Evolutionary conservation across 2,113 vertebrate genomes (phyloP).

Genomic region (Zootoca vivipara): DNA sequence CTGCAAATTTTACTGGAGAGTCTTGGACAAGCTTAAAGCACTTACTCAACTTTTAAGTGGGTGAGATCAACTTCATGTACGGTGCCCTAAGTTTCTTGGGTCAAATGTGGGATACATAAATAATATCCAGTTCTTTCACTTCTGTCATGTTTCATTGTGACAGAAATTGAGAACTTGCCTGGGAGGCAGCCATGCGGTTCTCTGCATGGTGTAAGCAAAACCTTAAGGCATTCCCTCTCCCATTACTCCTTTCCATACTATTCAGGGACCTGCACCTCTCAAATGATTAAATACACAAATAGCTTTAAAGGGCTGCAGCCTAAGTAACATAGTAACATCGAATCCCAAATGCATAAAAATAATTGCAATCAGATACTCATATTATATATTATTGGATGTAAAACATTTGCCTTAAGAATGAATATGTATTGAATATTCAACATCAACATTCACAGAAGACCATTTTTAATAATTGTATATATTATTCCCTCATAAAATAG

Average conservation of each 20-base stretch:
- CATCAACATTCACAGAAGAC: neutral
- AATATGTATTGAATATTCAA: neutral
- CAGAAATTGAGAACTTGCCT: neutral
- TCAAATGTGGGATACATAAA: neutral
- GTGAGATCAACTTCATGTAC: neutral
- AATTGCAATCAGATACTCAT: neutral
- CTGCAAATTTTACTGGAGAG: neutral
- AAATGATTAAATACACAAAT: neutral
- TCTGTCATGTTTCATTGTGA: neutral
- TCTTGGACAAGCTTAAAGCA: neutral
- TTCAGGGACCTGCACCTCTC: neutral
- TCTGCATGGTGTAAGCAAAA: neutral
- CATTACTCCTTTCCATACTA: neutral
- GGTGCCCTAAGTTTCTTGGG: neutral
- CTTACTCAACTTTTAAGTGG: no score
- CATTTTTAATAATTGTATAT: neutral
- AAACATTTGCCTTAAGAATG: neutral
- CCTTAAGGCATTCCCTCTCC: neutral
- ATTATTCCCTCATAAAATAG: neutral
- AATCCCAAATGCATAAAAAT: neutral
- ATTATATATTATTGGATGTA: neutral
- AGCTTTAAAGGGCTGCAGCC: neutral
- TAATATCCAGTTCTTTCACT: neutral
- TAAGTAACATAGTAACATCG: neutral
- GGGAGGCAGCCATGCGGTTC: neutral